Base-by-base conservation (phyloP, 2,888 invertebrate genomes). In the Campoletis raptor region DNA sequence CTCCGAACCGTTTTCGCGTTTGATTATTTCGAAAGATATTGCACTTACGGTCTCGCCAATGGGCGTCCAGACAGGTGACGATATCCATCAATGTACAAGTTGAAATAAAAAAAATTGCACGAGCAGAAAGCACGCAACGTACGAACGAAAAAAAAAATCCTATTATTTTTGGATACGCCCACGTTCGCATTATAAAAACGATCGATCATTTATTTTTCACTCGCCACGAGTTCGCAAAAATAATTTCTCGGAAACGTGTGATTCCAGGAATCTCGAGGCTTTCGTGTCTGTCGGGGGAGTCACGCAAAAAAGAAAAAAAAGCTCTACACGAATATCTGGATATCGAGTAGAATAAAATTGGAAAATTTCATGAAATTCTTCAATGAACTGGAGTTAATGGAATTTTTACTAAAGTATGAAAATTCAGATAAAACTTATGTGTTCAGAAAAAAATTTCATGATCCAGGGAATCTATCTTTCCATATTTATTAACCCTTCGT, bases 181-280 rank as follows among this genome's bases (percentile, higher is more conserved):
- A 77, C 80, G 69, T 57, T 36, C 70, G 85, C 54, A 82, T 85
- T 79, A 74, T 79, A 70, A 52, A 52, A 37, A 80, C 74, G 82
- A 85, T 85, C 83, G 64, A 85, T 85, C 85, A 85, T 76, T 76
- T 82, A 73, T 70, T 85, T 64, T 30, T 69, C 66, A 48, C 72
- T 45, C 9, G 36, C 64, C 45, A 64, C 42, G 69, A 42, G 24
- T 57, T 57, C 40, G 72, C 61, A 45, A 80, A 80, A 80, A 80
- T 80, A 36, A 80, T 80, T 80, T 80, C 72, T 72, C 72, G 54
- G 69, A 70, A 79, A 70, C 79, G 57, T 42, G 72, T 21, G 72
- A 80, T 64, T 80, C 80, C 64, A 37, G 64, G 72, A 80, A 72
- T 72, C 48, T 72, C 72, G 72, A 80, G 80, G 80, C 80, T 80